These are phyloP conservation scores for Argynnis bischoffii DNA, from an alignment of 2,888 invertebrate species.

Conservation along the genomic window DNA sequence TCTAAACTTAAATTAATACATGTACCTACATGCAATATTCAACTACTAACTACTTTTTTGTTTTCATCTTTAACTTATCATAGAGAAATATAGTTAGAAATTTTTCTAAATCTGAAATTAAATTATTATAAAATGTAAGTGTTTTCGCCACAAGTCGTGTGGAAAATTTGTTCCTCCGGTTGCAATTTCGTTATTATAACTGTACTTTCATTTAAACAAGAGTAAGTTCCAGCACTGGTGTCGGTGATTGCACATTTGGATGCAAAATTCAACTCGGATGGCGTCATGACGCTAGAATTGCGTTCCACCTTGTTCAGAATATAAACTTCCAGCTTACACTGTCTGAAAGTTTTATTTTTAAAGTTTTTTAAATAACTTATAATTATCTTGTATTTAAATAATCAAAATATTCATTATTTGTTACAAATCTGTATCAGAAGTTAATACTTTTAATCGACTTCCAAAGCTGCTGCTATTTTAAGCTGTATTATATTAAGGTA, in stretches of 20 bases:
- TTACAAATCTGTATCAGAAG: too few relatives aligned
- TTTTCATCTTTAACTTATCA: too few relatives aligned
- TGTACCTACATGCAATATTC: too few relatives aligned
- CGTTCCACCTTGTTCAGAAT: conserved; percentile 41
- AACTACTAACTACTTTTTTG: too few relatives aligned
- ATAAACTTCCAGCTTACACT: conserved; percentile 37
- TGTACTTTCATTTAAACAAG: conserved; percentile 40
- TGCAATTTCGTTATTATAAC: conserved; percentile 34
- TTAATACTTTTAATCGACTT: too few relatives aligned
- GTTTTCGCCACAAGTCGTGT: conserved; percentile 3
- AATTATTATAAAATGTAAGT: too few relatives aligned
- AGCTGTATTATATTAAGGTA: too few relatives aligned
- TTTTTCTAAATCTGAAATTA: too few relatives aligned
- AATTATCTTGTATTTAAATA: neutral
- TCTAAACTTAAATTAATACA: too few relatives aligned
- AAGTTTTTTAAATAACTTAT: neutral
- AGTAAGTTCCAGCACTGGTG: conserved; percentile 37
- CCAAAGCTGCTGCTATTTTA: too few relatives aligned
- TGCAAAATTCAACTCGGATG: conserved; percentile 51
- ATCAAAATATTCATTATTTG: too few relatives aligned
- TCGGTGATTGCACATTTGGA: conserved; percentile 52
- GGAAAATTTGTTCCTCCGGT: conserved; percentile 34
- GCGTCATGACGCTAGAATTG: conserved; percentile 43
- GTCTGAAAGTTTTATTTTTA: conserved; percentile 1
- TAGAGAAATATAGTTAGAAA: too few relatives aligned